Base-by-base conservation (phyloP, 2,113 vertebrate species). In the Chascanopsetta lugubris region DNA sequence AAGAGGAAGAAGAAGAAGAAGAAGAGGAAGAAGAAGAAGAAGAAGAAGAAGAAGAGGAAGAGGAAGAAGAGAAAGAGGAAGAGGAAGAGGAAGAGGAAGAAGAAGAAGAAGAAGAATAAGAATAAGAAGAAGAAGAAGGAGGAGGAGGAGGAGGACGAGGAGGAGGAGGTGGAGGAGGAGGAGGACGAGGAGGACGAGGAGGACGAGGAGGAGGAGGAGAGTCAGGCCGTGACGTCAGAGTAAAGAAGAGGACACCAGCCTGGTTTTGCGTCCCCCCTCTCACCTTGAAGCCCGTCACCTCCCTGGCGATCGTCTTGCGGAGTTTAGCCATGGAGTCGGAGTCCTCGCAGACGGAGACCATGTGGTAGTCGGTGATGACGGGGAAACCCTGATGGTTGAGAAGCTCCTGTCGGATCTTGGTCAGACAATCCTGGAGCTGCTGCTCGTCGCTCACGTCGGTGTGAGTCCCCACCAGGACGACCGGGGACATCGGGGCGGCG, bases 401-500 rank as follows among this genome's bases (percentile, higher is more conserved):
- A 22, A 98, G 90, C 61, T 98, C 95, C 66, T 89, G 92, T 2
- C 88, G 92, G 69, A 97, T 95, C 87, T 95, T 97, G 50, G 38
- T 74, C 46, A 95, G 75, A 68, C 95, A 97, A 42, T 91, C 87
- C 79, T 93, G 95, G 7, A 93, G 85, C 11, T 95, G 93, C 58
- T 71, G 79, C 38, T 98, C 95, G 48, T 93, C 92, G 58, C 94
- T 94, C 75, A 93, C 59, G 54, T 99, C 97, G 26, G 91, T 77
- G 71, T 98, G 96, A 5, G 97, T 99, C 46, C 97, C 97, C 27
- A 99, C 93, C 38, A 99, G 93, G 79, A 99, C 94, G 62, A 99
- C 97, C 0, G 97, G 96, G 3, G 95, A 95, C 5, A 92, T 90
- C 0, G 96, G 95, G 7, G 97, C 96, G 1, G 92, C 89, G 0